phyloP scores from a whole-genome alignment of 2,113 vertebrate species.

The Barnardius zonarius region DNA sequence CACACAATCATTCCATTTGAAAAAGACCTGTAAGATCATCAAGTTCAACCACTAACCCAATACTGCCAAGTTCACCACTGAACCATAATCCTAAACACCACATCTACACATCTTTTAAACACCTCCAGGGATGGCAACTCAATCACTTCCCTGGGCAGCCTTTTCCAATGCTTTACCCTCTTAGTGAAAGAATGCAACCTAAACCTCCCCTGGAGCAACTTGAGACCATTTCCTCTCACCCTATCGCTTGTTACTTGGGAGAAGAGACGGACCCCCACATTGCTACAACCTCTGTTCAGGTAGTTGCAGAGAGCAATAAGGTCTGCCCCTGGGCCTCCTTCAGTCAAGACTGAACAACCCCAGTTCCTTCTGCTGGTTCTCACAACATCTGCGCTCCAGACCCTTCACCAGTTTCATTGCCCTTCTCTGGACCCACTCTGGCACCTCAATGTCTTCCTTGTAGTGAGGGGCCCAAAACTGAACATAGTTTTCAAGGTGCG shows the following conservation, averaged over 20 bases:
- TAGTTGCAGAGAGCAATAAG: fast-evolving
- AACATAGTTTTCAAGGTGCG: fast-evolving
- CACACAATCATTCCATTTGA: neutral
- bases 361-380: neutral
- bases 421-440: neutral
- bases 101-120: neutral
- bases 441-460: neutral
- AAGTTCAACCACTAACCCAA: neutral
- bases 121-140: neutral
- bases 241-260: neutral
- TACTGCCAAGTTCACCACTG: neutral
- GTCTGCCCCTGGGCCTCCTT: neutral
- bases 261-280: fast-evolving
- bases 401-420: fast-evolving
- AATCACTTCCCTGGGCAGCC: neutral
- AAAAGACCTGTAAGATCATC: neutral
- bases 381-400: fast-evolving
- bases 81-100: neutral
- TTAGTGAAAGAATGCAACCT: fast-evolving
- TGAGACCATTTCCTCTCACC: fast-evolving
- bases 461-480: neutral
- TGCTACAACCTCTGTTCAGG: neutral
- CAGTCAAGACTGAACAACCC: neutral
- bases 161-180: neutral
- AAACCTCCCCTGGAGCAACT: neutral